Evolutionary conservation across 1,140 invertebrate species (phyloP).

Genomic region (Diabrotica virgifera): DNA sequence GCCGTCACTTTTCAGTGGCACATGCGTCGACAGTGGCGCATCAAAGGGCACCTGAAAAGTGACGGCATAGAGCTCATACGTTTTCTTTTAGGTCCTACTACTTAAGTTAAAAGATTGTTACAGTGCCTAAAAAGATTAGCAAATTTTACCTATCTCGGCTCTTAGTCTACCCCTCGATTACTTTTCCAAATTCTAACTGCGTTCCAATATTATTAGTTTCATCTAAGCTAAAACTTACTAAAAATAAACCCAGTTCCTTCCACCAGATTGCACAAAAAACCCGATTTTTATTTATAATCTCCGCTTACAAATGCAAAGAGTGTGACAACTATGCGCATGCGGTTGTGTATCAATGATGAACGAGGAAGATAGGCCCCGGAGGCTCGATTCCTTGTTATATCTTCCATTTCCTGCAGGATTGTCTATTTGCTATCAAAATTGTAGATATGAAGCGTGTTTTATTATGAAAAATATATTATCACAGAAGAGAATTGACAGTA

Average conservation of each 20-base stretch:
- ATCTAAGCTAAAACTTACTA: conserved; percentile 35
- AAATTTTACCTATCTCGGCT: too few species aligned
- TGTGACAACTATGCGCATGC: neutral
- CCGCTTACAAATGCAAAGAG: conserved; percentile 10
- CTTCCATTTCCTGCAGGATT: conserved; percentile 30
- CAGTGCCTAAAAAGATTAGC: too few species aligned
- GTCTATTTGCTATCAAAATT: conserved; percentile 25
- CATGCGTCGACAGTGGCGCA: too few species aligned
- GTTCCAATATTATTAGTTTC: conserved; percentile 35
- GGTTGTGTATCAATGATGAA: neutral
- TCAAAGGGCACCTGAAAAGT: too few species aligned
- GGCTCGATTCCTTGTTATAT: conserved; percentile 20
- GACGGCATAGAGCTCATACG: too few species aligned
- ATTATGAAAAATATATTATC: conserved; percentile 39
- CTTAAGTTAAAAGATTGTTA: too few species aligned
- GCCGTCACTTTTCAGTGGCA: too few species aligned
- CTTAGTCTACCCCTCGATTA: too few species aligned
- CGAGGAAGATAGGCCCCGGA: neutral
- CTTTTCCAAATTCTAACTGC: conserved; percentile 44
- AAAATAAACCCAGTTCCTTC: conserved; percentile 42
- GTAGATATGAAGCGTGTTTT: conserved; percentile 10
- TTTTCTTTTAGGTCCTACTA: too few species aligned
- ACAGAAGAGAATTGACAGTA: conserved; percentile 41
- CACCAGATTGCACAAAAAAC: conserved; percentile 51
- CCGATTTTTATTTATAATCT: conserved; percentile 43